phyloP scores from a whole-genome alignment of 2,113 vertebrate genomes.

The Urocitellus parryii region DNA sequence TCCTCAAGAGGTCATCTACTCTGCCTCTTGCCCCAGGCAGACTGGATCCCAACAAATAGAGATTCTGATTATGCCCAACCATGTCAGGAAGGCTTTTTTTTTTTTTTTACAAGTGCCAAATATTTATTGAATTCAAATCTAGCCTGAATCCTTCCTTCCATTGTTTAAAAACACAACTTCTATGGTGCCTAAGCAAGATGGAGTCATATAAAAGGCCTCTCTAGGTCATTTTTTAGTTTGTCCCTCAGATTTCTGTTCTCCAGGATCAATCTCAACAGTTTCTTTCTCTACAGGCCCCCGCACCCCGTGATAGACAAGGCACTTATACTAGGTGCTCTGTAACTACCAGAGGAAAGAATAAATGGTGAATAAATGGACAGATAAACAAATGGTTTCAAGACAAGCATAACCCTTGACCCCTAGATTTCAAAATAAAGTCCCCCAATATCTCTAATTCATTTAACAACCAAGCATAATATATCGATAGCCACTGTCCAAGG shows the following conservation, averaged over 20 bases:
- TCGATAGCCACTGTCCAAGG: not conserved
- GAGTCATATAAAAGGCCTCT: not conserved
- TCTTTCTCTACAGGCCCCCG: not conserved
- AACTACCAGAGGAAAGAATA: not conserved
- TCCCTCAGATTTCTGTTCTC: not conserved
- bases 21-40: slow-evolving; percentile 25
- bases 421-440: not conserved
- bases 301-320: not conserved
- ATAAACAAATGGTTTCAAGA: not conserved
- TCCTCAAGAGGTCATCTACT: slow-evolving; percentile 52
- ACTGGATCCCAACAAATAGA: not conserved
- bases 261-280: not conserved
- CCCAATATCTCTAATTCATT: not conserved
- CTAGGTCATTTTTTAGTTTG: not conserved
- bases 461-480: not conserved
- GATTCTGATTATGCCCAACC: slow-evolving; percentile 38
- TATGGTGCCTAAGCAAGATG: not conserved
- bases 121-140: slow-evolving; percentile 59
- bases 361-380: not conserved
- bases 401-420: not conserved
- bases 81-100: not conserved
- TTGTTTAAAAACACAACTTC: slow-evolving; percentile 4
- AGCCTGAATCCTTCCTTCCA: slow-evolving; percentile 56
- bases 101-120: not conserved
- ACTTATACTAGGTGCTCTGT: not conserved